phyloP scores from a whole-genome alignment of 2,113 vertebrate genomes.

The human (Homo sapiens) region DNA sequence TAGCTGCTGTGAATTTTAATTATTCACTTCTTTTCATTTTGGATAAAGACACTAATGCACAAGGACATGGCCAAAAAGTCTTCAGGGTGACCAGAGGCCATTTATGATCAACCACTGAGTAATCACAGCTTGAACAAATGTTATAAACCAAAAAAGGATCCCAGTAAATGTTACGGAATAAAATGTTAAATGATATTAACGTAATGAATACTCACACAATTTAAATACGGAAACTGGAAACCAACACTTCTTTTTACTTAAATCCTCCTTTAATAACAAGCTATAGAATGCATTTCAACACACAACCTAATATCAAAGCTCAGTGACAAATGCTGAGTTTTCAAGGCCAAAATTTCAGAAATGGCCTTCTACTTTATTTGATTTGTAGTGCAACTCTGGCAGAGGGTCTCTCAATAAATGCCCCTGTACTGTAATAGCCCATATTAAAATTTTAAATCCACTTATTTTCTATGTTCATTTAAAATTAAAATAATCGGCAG shows the following conservation, averaged over 20 bases:
- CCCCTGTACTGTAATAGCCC: not conserved
- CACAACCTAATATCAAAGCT: not conserved
- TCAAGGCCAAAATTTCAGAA: conserved; percentile 12
- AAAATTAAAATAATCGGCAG: not conserved
- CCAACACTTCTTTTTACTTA: conserved; percentile 26
- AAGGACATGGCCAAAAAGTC: not conserved
- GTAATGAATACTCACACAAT: not conserved
- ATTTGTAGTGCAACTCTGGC: not conserved
- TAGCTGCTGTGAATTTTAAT: conserved; percentile 1
- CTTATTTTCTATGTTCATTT: not conserved
- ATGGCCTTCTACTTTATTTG: not conserved
- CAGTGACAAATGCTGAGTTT: conserved; percentile 6
- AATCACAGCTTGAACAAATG: conserved; percentile 18
- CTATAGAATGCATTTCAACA: not conserved
- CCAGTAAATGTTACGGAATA: not conserved
- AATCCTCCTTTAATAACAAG: not conserved
- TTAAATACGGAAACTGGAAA: conserved; percentile 29
- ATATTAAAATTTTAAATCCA: not conserved
- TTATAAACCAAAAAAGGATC: conserved; percentile 16
- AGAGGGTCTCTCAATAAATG: not conserved
- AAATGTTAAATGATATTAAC: not conserved
- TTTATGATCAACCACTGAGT: conserved; percentile 14
- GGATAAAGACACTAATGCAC: not conserved
- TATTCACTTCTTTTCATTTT: not conserved
- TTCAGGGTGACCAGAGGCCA: not conserved